Base-by-base conservation (phyloP, 1,140 invertebrate genomes). In the Lasaia peninsularis region DNA sequence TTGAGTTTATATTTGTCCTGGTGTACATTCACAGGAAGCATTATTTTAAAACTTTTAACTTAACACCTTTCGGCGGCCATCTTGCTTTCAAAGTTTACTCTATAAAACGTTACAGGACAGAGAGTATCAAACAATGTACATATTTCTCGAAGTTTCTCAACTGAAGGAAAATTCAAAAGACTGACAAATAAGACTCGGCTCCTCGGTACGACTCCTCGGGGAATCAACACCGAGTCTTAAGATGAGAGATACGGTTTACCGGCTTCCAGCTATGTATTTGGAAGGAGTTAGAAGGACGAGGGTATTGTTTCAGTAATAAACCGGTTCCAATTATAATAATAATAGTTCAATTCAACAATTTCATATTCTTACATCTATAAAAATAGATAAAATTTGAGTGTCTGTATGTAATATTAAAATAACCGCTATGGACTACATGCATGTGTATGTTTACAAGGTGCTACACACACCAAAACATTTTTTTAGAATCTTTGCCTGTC, bases 81-180 rank as follows among this genome's bases (percentile, higher is more conserved):
- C 16, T 44, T 7, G 8, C 37, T 44, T 44, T 18, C 37, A 44
- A 44, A 44, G 37, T 44, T 44, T 10, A 18, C 37, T 44, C 37
- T 16, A 44, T 44, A 44, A 44, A 44, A 0, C 16, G 37, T 44
- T 44, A 44, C 37, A 44, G 37, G 37, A 44, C 37, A 44, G 37
- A 44, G 37, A 44, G 37, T 16, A 44, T 44, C 14, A 44, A 44
- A 44, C 37, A 44, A 18, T 44, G 18, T 44, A 44, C 37, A 44
- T 44, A 44, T 44, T 44, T 44, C 37, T 44, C 37, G 37, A 44
- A 44, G 14, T 44, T 44, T 44, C 37, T 37, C 37, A 40, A 40
- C 37, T 40, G 37, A 40, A 40, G 14, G 37, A 18, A 35, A 40
- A 40, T 40, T 40, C 37, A 40, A 40, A 40, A 40, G 37, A 40